These are phyloP conservation scores for Laticauda laticaudata DNA, from an alignment of 2,113 vertebrate genomes.

Conservation along the genomic window DNA sequence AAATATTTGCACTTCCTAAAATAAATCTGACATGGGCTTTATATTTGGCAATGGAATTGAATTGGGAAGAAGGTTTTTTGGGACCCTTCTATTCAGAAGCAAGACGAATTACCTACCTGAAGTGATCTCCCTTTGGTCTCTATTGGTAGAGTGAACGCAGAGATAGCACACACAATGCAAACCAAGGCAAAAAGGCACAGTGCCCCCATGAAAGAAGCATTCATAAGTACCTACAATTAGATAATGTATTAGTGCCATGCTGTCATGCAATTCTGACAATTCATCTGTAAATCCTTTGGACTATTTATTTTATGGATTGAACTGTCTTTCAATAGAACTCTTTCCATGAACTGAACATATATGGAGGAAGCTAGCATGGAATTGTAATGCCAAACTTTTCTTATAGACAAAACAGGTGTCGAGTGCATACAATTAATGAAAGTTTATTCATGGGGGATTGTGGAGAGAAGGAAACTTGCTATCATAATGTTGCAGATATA, in stretches of 20 bases:
- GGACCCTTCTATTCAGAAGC: too few species aligned
- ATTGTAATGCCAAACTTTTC: not conserved
- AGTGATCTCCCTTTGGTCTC: conserved; percentile 90
- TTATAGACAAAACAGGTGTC: not conserved
- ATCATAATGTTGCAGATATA: not conserved
- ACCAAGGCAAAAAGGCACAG: conserved; percentile 80
- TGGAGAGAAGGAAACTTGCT: not conserved
- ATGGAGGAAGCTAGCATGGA: not conserved
- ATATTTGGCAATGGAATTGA: not conserved
- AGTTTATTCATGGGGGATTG: not conserved
- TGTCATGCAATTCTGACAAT: not conserved
- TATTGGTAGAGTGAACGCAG: conserved; percentile 82
- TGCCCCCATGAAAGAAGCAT: conserved; percentile 76
- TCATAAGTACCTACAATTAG: conserved; percentile 84
- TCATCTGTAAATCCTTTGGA: not conserved
- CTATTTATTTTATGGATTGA: not conserved
- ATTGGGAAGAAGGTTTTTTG: too few species aligned
- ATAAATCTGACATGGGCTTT: not conserved
- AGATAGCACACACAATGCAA: conserved; percentile 78
- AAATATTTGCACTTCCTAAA: not conserved
- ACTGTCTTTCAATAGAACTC: not conserved
- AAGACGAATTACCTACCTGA: conserved; percentile 72
- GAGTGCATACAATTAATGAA: not conserved
- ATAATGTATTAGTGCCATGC: accelerated
- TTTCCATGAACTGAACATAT: not conserved